Evolutionary conservation across 2,113 vertebrate genomes (phyloP).

Genomic region (Nothobranchius furzeri): DNA sequence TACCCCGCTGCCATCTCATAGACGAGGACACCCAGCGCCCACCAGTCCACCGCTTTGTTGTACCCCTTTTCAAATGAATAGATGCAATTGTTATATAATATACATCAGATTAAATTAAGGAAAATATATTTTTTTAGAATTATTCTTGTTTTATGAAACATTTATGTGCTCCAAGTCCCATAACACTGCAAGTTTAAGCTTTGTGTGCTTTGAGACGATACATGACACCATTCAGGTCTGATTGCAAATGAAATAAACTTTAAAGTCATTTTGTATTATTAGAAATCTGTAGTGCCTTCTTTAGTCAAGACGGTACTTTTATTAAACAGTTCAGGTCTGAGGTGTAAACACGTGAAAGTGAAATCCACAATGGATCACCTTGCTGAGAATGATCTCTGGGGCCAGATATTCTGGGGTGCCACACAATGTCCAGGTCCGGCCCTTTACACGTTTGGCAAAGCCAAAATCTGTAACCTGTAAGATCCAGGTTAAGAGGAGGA

Average conservation of each 20-base stretch:
- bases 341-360: background rate
- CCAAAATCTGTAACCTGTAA: conserved; percentile 92
- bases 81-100: background rate
- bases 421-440: conserved; percentile 93
- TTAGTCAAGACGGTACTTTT: background rate
- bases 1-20: conserved; percentile 95
- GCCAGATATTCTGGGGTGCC: conserved; percentile 93
- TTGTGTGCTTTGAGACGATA: background rate
- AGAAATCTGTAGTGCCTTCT: background rate
- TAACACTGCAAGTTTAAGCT: no score
- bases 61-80: conserved; percentile 78
- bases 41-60: conserved; percentile 96
- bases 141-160: background rate
- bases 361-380: conserved; percentile 67
- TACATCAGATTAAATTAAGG: background rate
- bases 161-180: no score
- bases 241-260: background rate
- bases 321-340: no score
- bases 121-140: background rate
- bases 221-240: background rate
- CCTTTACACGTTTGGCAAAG: conserved; percentile 93
- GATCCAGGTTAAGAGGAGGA: background rate
- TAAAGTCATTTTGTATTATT: no score
- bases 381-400: conserved; percentile 93
- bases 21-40: conserved; percentile 92